Evolutionary conservation across 30 jellyfish, hydroid and myxozoan genomes (phyloP).

Genomic region (Aurelia aurita): DNA sequence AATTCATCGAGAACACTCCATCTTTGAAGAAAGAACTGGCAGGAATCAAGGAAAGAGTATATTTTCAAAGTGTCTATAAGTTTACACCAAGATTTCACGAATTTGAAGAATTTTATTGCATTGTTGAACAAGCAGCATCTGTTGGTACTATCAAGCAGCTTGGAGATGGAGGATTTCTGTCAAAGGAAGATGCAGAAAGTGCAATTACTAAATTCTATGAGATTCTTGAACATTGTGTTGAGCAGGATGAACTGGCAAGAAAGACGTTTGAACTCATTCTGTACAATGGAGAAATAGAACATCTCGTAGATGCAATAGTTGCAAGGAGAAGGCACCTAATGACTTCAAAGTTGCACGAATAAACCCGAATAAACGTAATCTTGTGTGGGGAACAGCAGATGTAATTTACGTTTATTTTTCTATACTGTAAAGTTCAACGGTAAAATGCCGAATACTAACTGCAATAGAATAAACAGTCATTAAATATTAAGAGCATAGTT

Average conservation of each 20-base stretch:
- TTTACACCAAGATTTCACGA: slow-evolving; percentile 4
- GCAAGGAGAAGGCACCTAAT: slow-evolving; percentile 21
- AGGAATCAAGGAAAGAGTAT: slow-evolving; percentile 23
- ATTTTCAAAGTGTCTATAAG: slow-evolving; percentile 44
- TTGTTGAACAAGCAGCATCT: slow-evolving; percentile 35
- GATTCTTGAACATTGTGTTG: not conserved
- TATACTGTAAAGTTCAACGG: no score
- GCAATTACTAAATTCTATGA: slow-evolving; percentile 9
- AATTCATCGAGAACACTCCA: slow-evolving; percentile 38
- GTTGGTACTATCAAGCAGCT: slow-evolving; percentile 3
- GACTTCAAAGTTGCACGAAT: no score
- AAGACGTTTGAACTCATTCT: slow-evolving; percentile 22
- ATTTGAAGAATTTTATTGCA: slow-evolving; percentile 46
- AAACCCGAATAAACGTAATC: no score
- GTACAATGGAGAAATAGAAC: slow-evolving; percentile 35
- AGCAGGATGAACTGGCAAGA: not conserved
- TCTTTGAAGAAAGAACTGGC: slow-evolving; percentile 11
- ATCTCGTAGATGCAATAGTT: slow-evolving; percentile 46
- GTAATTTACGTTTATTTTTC: no score
- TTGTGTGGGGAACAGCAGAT: no score
- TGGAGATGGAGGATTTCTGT: no score
- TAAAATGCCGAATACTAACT: no score
- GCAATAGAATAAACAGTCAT: no score
- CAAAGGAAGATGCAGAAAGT: not conserved
- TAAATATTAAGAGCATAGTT: no score